Base-by-base conservation (phyloP, 2,888 invertebrate genomes). In the Abrostola triplasia region DNA sequence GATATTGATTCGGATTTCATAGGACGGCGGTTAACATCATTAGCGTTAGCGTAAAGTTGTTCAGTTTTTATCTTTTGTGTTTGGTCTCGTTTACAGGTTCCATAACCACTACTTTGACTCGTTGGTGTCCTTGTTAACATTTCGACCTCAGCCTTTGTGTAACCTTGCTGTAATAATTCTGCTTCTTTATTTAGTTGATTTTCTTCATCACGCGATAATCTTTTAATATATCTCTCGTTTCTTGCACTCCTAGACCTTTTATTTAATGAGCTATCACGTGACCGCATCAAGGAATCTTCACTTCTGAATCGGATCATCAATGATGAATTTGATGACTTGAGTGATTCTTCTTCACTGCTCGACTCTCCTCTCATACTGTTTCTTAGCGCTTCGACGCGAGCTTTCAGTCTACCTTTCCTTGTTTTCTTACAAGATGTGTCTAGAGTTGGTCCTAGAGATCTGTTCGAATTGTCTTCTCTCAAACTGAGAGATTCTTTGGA, bases 141-240 rank as follows among this genome's bases (percentile, higher is more conserved):
- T 87, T 95, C 95, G n/a, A 94, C 95, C 89, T 90, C 95, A 78
- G 88, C 93, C 82, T 90, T 95, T 68, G 91, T 95, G 84, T 90
- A 94, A 41, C 95, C 95, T 84, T 93, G 95, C 69, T 95, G 94
- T 57, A 95, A 77, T 63, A 95, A 76, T 77, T 95, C 94, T 35
- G 95, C 94, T 90, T 96, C 96, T 81, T 94, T 94, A 67, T 95
- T 95, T 6, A 95, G 83, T 74, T 94, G 92, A 67, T 92, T 91
- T 82, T 96, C 96, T 42, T 97, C 97, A 75, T 97, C 97, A 64
- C 96, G 95, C 11, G 97, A 97, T 74, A 97, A 89, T 59, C 98
- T 95, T 83, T 97, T 97, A 61, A 97, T 96, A 83, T 97, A 97
- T 59, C 98, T 95, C 86, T 98, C 98, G 58, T 97, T 98, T 79